These are phyloP conservation scores for Leucoptera coffeella DNA, from an alignment of 2,888 invertebrate species.

Conservation along the genomic window DNA sequence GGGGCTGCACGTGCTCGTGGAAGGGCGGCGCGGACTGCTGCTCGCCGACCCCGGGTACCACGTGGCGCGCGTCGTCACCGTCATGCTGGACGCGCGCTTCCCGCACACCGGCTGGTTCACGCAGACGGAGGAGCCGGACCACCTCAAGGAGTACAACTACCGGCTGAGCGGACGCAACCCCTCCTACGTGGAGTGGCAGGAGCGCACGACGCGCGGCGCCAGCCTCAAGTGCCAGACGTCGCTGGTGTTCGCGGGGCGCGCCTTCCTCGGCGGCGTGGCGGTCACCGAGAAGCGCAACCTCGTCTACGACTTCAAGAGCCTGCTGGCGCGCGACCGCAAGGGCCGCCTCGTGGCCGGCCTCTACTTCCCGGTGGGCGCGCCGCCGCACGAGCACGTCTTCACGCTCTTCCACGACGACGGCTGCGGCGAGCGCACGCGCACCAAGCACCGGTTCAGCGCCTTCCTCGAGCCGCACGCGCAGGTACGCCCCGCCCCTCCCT, in stretches of 20 bases:
- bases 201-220: constrained; percentile 60
- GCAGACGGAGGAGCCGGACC: constrained; percentile 69
- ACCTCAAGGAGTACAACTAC: constrained; percentile 81
- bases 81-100: constrained; percentile 78
- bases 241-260: constrained; percentile 70
- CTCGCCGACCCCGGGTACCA: constrained; percentile 90
- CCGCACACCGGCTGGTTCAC: constrained; percentile 88
- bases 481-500: constrained; percentile 9
- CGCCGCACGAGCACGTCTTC: constrained; percentile 55
- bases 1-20: constrained; percentile 66
- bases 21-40: constrained; percentile 68
- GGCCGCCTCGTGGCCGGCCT: constrained; percentile 79
- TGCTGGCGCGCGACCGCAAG: constrained; percentile 76
- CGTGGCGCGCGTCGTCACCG: constrained; percentile 76
- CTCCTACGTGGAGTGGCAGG: constrained; percentile 81
- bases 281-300: constrained; percentile 85
- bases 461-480: constrained; percentile 57
- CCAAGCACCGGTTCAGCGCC: constrained; percentile 68
- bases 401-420: constrained; percentile 75
- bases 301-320: constrained; percentile 80
- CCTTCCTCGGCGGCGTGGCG: constrained; percentile 75
- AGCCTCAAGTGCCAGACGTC: constrained; percentile 60
- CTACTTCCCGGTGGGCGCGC: constrained; percentile 68
- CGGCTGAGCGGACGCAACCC: constrained; percentile 59
- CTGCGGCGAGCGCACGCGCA: constrained; percentile 59